These are phyloP conservation scores for Trididemnum miniatum DNA, from an alignment of 23 tunicate genomes.

Conservation along the genomic window DNA sequence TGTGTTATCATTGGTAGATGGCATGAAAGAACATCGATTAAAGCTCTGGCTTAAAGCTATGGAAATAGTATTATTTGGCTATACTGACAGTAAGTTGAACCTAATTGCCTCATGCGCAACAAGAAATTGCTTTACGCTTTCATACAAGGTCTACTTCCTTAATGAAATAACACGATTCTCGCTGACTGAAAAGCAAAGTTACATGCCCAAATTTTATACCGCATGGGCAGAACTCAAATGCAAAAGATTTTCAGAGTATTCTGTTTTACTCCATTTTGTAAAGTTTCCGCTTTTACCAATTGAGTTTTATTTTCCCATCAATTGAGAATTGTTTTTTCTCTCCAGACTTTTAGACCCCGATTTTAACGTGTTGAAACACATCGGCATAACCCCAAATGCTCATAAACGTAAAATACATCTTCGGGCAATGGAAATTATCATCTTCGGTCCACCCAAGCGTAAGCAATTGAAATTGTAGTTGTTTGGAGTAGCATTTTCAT, in stretches of 20 bases:
- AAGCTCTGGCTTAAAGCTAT: conserved; percentile 77
- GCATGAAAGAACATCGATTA: conserved; percentile 76
- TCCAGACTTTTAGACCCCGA: conserved; percentile 16
- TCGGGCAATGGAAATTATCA: conserved; percentile 60
- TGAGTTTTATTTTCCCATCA: too few relatives aligned
- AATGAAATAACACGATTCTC: too few relatives aligned
- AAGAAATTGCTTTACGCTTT: not conserved
- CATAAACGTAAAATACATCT: conserved; percentile 54
- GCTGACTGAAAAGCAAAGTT: too few relatives aligned
- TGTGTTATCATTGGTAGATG: conserved; percentile 74
- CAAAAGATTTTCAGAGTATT: too few relatives aligned
- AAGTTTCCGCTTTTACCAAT: too few relatives aligned
- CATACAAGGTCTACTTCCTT: too few relatives aligned
- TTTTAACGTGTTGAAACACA: conserved; percentile 18
- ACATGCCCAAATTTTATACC: too few relatives aligned
- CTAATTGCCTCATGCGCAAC: not conserved
- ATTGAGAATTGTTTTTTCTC: not conserved
- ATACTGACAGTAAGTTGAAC: conserved; percentile 50
- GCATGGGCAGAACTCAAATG: too few relatives aligned
- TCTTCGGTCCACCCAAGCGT: conserved; percentile 83
- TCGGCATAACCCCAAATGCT: conserved; percentile 47
- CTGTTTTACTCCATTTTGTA: too few relatives aligned
- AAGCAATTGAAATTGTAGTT: too few relatives aligned
- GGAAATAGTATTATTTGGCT: conserved; percentile 78
- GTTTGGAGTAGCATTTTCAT: too few relatives aligned